phyloP scores from a whole-genome alignment of 2,888 invertebrate genomes.

The Pemphredon lugubris region DNA sequence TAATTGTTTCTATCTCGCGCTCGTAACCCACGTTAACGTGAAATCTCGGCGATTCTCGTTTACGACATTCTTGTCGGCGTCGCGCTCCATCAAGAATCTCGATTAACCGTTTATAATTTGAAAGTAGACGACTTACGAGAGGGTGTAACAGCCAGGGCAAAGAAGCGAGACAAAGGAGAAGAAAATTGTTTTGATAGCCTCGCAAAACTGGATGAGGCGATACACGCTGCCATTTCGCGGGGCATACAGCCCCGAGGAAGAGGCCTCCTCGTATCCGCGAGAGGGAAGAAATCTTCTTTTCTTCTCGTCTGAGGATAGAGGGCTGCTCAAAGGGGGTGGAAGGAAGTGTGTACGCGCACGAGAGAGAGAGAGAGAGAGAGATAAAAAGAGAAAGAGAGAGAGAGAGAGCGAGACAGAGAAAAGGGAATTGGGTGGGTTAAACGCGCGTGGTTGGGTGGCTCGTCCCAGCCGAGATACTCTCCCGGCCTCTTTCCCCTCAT shows the following conservation, averaged over 20 bases:
- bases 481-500: slow-evolving; percentile 13
- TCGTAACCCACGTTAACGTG: too few species aligned
- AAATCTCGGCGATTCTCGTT: too few species aligned
- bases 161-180: slow-evolving; percentile 29
- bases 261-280: background rate
- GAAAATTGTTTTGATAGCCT: background rate
- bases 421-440: slow-evolving; percentile 44
- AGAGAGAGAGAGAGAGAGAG: too few species aligned
- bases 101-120: too few species aligned
- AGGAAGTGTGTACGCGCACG: slow-evolving; percentile 1
- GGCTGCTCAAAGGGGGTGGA: slow-evolving; percentile 4
- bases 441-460: slow-evolving; percentile 44
- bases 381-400: too few species aligned
- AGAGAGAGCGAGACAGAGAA: too few species aligned
- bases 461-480: slow-evolving; percentile 41
- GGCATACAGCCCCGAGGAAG: background rate
- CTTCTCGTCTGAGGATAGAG: too few species aligned
- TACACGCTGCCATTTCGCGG: slow-evolving; percentile 11
- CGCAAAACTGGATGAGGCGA: slow-evolving; percentile 11
- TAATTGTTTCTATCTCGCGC: too few species aligned
- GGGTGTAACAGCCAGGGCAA: slow-evolving; percentile 33
- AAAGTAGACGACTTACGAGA: too few species aligned
- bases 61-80: too few species aligned
- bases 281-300: too few species aligned
- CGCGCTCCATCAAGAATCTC: too few species aligned